Conservation (phyloP, 2,888 invertebrate genomes). For the Cactoblastis cactorum region DNA sequence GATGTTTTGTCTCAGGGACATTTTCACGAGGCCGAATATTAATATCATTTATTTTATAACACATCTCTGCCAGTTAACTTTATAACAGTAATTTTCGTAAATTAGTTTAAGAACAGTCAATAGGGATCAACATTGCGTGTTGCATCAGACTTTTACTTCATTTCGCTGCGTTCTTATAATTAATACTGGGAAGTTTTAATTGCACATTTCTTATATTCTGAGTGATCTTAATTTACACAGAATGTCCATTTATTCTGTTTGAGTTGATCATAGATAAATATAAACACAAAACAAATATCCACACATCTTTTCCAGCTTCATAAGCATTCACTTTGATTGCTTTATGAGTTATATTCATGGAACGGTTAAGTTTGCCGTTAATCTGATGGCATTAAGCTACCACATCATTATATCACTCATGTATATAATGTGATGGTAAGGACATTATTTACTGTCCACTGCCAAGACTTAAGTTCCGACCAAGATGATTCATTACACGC, state of each 20-base stretch:
- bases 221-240: too few relatives aligned
- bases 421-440: constrained; percentile 44
- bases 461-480: constrained; percentile 58
- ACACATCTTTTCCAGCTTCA: neutral
- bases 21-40: constrained; percentile 39
- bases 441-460: constrained; percentile 53
- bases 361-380: constrained; percentile 37
- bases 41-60: constrained; percentile 15
- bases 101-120: neutral
- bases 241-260: too few relatives aligned
- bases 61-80: too few relatives aligned
- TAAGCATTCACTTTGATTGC: constrained; percentile 1
- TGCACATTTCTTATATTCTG: too few relatives aligned
- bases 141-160: constrained; percentile 1
- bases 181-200: too few relatives aligned
- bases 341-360: neutral
- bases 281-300: neutral
- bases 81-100: too few relatives aligned
- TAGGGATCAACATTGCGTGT: neutral
- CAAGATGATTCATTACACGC: constrained; percentile 61
- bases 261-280: neutral
- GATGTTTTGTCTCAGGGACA: constrained; percentile 71
- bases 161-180: neutral
- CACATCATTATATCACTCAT: constrained; percentile 41
- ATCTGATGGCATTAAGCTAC: constrained; percentile 33